A percentile compares a stretch with the other conserved stretches of the same genome.
Conservation (phyloP, 1,140 invertebrate species). For the Zaprionus lachaisei region DNA sequence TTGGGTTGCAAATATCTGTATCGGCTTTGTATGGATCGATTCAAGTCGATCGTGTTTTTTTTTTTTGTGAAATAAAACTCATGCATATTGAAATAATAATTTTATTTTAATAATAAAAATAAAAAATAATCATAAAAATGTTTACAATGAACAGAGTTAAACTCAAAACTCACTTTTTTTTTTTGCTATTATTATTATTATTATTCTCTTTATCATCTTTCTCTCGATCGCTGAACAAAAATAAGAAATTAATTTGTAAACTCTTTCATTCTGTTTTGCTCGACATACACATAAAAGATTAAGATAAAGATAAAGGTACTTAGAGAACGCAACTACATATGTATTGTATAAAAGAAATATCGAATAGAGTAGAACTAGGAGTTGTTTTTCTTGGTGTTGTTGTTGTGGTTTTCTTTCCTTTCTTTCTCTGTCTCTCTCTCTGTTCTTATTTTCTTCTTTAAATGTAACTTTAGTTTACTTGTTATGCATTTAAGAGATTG, state of each 20-base stretch:
- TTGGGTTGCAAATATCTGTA: slow-evolving; percentile 80
- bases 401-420: slow-evolving; percentile 1
- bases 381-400: slow-evolving; percentile 54
- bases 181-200: slow-evolving; percentile 43
- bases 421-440: slow-evolving; percentile 9
- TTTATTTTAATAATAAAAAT: slow-evolving; percentile 82
- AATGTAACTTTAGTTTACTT: slow-evolving; percentile 49
- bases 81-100: slow-evolving; percentile 81
- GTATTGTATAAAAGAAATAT: slow-evolving; percentile 58
- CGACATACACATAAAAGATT: slow-evolving; percentile 60
- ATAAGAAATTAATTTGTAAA: slow-evolving; percentile 19
- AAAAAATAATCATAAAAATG: slow-evolving; percentile 78
- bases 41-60: slow-evolving; percentile 1
- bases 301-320: slow-evolving; percentile 76
- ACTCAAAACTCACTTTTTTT: slow-evolving; percentile 76
- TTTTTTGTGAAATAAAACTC: slow-evolving; percentile 63
- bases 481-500: slow-evolving; percentile 72
- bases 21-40: slow-evolving; percentile 32
- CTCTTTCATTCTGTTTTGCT: slow-evolving; percentile 36
- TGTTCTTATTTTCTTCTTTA: slow-evolving; percentile 21
- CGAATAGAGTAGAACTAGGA: slow-evolving; percentile 75
- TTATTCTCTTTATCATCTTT: slow-evolving; percentile 32
- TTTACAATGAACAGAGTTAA: slow-evolving; percentile 82
- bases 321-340: slow-evolving; percentile 76
- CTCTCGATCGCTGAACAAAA: slow-evolving; percentile 38